Evolutionary conservation across 2,113 vertebrate species (phyloP).

Genomic region (Onychorhynchus coronatus): DNA sequence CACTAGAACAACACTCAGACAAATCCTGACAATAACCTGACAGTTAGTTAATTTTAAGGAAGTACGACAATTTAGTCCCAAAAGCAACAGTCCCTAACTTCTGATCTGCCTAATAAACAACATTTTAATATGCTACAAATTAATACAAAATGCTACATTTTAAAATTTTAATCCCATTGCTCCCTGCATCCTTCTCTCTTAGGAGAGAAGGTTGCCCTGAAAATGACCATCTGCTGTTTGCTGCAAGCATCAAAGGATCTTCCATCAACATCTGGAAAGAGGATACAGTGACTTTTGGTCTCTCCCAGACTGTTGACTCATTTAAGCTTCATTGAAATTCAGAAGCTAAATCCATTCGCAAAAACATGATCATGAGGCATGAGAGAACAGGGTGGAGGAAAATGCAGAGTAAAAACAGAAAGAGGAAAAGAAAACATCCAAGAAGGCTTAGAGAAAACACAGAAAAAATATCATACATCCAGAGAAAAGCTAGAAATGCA

Average conservation of each 20-base stretch:
- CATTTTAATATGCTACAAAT: not conserved
- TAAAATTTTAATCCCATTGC: not conserved
- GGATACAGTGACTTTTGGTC: conserved; percentile 7
- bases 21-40: not conserved
- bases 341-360: conserved; percentile 27
- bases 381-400: not conserved
- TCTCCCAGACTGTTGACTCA: conserved; percentile 32
- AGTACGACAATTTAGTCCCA: not conserved
- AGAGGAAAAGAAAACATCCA: conserved; percentile 4
- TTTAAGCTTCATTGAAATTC: conserved; percentile 38
- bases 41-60: not conserved
- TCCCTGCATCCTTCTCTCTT: not conserved
- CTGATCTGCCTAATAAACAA: not conserved
- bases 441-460: not conserved
- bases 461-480: not conserved
- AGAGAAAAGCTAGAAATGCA: not conserved
- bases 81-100: not conserved
- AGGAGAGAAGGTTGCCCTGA: not conserved
- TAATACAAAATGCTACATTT: not conserved
- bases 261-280: conserved; percentile 41
- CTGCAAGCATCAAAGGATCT: conserved; percentile 43
- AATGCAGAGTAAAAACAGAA: not conserved
- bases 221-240: conserved; percentile 23
- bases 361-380: not conserved
- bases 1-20: accelerated